Evolutionary conservation across 2,797 vertebrate species (phyloP).

Genomic region (Sebastes paucispinis): DNA sequence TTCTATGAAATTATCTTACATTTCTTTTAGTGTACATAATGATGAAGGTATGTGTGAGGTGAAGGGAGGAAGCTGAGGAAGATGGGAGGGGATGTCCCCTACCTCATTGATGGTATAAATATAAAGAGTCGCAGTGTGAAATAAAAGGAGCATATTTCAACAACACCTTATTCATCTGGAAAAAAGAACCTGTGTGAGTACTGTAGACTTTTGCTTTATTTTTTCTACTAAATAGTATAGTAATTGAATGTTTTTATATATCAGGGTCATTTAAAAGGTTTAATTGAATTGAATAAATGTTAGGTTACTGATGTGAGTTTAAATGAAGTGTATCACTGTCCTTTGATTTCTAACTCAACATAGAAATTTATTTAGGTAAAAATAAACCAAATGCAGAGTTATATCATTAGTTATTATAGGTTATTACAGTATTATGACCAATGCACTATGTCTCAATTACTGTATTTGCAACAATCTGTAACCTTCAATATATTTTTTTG

Average conservation of each 20-base stretch:
- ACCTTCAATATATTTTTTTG: neutral
- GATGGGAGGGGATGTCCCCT: slow-evolving; percentile 31
- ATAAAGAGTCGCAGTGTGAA: neutral
- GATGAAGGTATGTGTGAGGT: neutral
- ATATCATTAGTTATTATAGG: neutral
- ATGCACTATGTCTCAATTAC: neutral
- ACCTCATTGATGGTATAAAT: slow-evolving; percentile 58
- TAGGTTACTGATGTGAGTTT: neutral
- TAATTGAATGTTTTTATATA: neutral
- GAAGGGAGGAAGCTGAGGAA: slow-evolving; percentile 17
- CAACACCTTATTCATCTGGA: neutral
- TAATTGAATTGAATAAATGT: neutral
- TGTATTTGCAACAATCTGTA: neutral
- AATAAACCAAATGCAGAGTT: neutral
- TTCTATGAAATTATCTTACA: neutral
- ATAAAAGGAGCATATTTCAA: slow-evolving; percentile 1
- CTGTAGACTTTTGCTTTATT: neutral
- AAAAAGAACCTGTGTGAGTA: slow-evolving; percentile 38
- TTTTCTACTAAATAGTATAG: neutral
- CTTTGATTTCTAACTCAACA: neutral
- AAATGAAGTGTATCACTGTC: neutral
- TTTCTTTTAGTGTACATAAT: slow-evolving; percentile 8
- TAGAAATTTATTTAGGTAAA: neutral
- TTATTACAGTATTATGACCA: neutral
- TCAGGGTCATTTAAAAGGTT: neutral